A percentile compares a stretch with the other conserved stretches of the same genome.
Conservation (phyloP, 2,888 invertebrate genomes). For the Lissocephala sabroskyi region DNA sequence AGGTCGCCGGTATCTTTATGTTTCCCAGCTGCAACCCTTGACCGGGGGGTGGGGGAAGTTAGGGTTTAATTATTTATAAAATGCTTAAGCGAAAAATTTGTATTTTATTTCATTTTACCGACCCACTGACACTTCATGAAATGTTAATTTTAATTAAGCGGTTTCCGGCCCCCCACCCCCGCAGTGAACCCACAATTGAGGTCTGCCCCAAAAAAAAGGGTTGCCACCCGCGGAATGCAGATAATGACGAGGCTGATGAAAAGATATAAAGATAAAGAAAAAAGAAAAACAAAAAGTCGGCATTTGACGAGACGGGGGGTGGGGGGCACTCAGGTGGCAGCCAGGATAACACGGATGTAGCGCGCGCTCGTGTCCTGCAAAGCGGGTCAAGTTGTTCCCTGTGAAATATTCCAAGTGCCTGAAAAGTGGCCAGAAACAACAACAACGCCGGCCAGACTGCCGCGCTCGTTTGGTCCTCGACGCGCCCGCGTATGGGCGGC, state of each 20-base stretch:
- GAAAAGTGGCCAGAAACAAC: slow-evolving; percentile 18
- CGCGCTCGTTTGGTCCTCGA: slow-evolving; percentile 19
- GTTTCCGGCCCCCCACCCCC: slow-evolving; percentile 8
- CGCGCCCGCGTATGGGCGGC: slow-evolving; percentile 12
- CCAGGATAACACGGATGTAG: slow-evolving; percentile 5
- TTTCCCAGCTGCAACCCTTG: background rate
- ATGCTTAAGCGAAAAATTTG: slow-evolving; percentile 21
- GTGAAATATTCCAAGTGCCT: slow-evolving; percentile 59
- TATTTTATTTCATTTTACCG: slow-evolving; percentile 4
- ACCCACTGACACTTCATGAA: slow-evolving; percentile 35
- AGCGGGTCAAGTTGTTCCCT: slow-evolving; percentile 59
- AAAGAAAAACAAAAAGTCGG: slow-evolving; percentile 26
- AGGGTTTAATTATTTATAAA: slow-evolving; percentile 48
- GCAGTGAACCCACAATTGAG: background rate
- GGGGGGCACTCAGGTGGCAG: background rate
- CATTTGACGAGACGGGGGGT: slow-evolving; percentile 2
- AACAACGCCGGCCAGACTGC: slow-evolving; percentile 6
- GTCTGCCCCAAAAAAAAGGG: slow-evolving; percentile 5
- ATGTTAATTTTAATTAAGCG: slow-evolving; percentile 63
- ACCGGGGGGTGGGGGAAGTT: slow-evolving; percentile 15
- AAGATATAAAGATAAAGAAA: slow-evolving; percentile 1
- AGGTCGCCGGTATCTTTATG: no score
- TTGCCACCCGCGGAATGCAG: no score
- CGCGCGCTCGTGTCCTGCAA: slow-evolving; percentile 21
- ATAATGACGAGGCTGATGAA: background rate